Percentiles rank a stretch among this genome's conserved stretches.
phyloP scores from a whole-genome alignment of 2,888 invertebrate species.

The Esperia sulphurella region DNA sequence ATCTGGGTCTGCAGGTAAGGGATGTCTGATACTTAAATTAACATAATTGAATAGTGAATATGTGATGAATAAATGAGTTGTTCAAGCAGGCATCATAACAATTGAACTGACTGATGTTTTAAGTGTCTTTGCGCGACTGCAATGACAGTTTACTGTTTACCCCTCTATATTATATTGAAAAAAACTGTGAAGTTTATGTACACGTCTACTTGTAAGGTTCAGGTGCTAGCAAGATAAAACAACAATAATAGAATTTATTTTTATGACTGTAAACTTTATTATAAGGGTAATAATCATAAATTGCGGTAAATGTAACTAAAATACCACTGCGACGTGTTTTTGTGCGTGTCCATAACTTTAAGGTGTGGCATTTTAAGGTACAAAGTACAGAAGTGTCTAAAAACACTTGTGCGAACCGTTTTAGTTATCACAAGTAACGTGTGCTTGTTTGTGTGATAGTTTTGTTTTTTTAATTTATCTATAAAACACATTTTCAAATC shows the following conservation, averaged over 20 bases:
- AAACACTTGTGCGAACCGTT: constrained; percentile 27
- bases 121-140: too few species aligned
- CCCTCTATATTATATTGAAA: too few species aligned
- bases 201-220: constrained; percentile 17
- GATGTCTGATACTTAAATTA: too few species aligned
- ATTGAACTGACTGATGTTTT: too few species aligned
- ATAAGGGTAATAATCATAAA: background rate
- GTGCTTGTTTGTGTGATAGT: constrained; percentile 49
- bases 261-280: background rate
- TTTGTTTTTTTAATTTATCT: constrained; percentile 17
- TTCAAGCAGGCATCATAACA: too few species aligned
- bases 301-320: constrained; percentile 24
- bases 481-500: constrained; percentile 2
- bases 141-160: too few species aligned
- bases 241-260: constrained; percentile 9
- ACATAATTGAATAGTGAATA: too few species aligned
- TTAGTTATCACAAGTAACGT: constrained; percentile 30
- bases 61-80: too few species aligned
- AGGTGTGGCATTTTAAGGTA: constrained; percentile 64
- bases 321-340: constrained; percentile 34
- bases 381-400: constrained; percentile 46
- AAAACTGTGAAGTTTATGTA: too few species aligned
- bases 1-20: too few species aligned
- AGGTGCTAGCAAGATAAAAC: constrained; percentile 13
- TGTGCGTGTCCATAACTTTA: constrained; percentile 44